Base-by-base conservation (phyloP, 2,113 vertebrate genomes). In the Craseonycteris thonglongyai region DNA sequence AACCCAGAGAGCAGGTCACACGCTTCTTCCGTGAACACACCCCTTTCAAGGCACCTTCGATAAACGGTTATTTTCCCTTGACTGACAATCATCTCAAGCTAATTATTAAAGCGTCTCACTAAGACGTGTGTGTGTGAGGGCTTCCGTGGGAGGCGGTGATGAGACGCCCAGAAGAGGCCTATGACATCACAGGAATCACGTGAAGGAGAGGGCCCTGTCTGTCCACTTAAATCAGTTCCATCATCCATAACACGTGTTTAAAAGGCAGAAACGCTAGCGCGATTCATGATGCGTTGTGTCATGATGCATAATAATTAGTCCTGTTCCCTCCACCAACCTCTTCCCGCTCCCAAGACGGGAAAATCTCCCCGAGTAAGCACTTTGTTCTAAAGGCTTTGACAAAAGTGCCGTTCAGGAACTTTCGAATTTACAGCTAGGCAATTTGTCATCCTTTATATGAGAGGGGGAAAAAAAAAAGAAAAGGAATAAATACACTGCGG, bases 361-460 rank as follows among this genome's bases (percentile, higher is more conserved):
- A 96, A 98, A 96, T 97, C 98, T 97, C 95, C 98, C 96, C 74
- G 82, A 98, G 97, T 97, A 98, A 98, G 98, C 97, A 94, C 97
- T 98, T 98, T 97, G 97, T 93, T 54, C 0, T 93, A 98, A 98
- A 98, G 97, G 97, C 91, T 98, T 96, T 98, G 98, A 98, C 96
- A 97, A 98, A 98, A 98, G 97, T 0, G 84, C 97, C 97, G 98
- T 98, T 98, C 97, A 98, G 97, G 96, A 98, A 97, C 95, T 97
- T 98, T 93, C 96, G 96, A 89, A 97, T 97, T 96, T 98, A 96
- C 92, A 97, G 96, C 96, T 22, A 91, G 92, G 96, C 97, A 97
- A 98, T 98, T 98, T 98, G 98, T 98, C 98, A 98, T 96, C 96
- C 93, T 98, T 97, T 98, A 85, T 86, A 95, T n/a, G 97, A 90